Conservation (phyloP, 2,888 invertebrate genomes). For the Lathronympha strigana region DNA sequence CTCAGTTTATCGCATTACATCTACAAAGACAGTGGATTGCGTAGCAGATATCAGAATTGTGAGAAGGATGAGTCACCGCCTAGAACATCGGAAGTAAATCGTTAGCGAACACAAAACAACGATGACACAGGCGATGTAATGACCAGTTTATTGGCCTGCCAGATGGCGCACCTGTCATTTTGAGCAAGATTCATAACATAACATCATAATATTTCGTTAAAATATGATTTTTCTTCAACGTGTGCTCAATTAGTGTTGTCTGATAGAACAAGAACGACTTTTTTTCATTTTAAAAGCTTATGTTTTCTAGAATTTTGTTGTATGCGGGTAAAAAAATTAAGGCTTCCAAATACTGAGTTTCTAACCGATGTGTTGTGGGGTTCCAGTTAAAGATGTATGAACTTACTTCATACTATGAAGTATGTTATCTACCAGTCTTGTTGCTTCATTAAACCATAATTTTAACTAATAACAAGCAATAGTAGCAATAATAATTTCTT, state of each 20-base stretch:
- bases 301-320: background rate
- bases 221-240: slow-evolving; percentile 3
- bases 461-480: background rate
- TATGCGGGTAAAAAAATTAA: no score
- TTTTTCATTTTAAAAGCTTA: background rate
- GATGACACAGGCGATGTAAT: slow-evolving; percentile 38
- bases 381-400: no score
- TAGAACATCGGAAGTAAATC: slow-evolving; percentile 60
- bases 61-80: slow-evolving; percentile 64
- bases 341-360: no score
- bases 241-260: background rate
- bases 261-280: background rate
- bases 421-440: no score
- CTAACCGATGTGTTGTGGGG: no score
- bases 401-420: no score
- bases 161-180: slow-evolving; percentile 31
- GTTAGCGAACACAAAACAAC: slow-evolving; percentile 47
- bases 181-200: background rate
- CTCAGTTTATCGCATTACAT: background rate
- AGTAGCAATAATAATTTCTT: background rate
- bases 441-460: no score
- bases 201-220: background rate
- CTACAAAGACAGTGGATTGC: slow-evolving; percentile 25
- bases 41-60: slow-evolving; percentile 50
- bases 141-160: slow-evolving; percentile 25